Evolutionary conservation across 2,888 invertebrate genomes (phyloP).

Genomic region (Polyommatus icarus): DNA sequence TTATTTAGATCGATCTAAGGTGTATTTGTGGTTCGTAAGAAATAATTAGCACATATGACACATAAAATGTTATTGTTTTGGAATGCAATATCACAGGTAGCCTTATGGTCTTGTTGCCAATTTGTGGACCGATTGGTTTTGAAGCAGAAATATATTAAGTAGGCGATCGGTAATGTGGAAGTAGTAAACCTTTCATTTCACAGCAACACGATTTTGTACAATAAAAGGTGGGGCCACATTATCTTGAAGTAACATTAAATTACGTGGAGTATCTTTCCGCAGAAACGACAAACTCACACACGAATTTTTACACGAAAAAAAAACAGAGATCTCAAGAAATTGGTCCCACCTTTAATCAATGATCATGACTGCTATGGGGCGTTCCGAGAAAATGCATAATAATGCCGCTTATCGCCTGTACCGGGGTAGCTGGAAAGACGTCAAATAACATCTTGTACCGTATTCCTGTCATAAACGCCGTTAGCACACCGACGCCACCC

Average conservation of each 20-base stretch:
- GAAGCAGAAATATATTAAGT: background rate
- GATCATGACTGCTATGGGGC: background rate
- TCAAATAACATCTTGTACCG: background rate
- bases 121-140: background rate
- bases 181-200: background rate
- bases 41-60: background rate
- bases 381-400: background rate
- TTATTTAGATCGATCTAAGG: background rate
- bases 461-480: background rate
- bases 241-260: too few relatives aligned
- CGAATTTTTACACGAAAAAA: too few relatives aligned
- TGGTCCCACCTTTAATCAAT: background rate
- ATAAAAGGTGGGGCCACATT: background rate
- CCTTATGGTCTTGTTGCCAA: background rate
- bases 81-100: slow-evolving; percentile 20
- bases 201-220: too few relatives aligned
- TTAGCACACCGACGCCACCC: too few relatives aligned
- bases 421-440: background rate
- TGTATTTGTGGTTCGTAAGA: background rate
- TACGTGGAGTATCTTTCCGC: too few relatives aligned
- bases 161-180: background rate
- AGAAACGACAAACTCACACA: too few relatives aligned
- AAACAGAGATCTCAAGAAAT: too few relatives aligned
- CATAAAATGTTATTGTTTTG: slow-evolving; percentile 10
- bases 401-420: background rate